Evolutionary conservation across 1,140 invertebrate genomes (phyloP).

Genomic region (Tachypleus tridentatus): DNA sequence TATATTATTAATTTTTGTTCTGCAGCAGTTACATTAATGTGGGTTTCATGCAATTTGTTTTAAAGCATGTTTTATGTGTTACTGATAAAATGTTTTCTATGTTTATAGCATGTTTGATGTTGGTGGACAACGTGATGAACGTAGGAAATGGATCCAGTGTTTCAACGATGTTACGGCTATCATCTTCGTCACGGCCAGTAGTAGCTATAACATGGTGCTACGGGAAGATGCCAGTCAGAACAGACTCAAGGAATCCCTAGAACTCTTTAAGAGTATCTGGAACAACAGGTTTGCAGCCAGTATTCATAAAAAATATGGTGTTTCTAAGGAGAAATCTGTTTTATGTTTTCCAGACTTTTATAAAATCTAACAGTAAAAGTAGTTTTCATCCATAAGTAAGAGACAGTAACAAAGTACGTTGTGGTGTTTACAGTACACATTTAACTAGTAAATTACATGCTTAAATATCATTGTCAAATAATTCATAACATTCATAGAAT

Average conservation of each 20-base stretch:
- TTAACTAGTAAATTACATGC: no score
- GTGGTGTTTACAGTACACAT: no score
- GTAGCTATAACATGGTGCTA: constrained; percentile 98
- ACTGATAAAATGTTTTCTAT: constrained; percentile 13
- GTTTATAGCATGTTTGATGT: constrained; percentile 95
- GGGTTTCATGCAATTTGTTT: background rate
- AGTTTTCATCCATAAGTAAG: no score
- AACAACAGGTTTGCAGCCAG: constrained; percentile 71
- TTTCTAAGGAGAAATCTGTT: no score
- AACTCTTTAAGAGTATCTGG: constrained; percentile 99
- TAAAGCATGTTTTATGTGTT: background rate
- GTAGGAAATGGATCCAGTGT: constrained; percentile 99
- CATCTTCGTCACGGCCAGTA: constrained; percentile 98
- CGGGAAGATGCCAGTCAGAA: constrained; percentile 98
- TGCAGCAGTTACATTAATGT: background rate
- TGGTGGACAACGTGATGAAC: constrained; percentile 95
- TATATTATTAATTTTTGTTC: background rate
- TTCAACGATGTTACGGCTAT: constrained; percentile 99
- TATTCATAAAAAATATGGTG: no score
- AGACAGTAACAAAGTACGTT: no score
- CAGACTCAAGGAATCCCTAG: constrained; percentile 90
- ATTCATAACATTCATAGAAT: no score
- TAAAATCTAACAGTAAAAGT: no score
- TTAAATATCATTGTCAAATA: no score
- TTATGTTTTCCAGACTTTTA: no score